Base-by-base conservation (phyloP, 2,113 vertebrate species). In the Todiramphus saurophagus region DNA sequence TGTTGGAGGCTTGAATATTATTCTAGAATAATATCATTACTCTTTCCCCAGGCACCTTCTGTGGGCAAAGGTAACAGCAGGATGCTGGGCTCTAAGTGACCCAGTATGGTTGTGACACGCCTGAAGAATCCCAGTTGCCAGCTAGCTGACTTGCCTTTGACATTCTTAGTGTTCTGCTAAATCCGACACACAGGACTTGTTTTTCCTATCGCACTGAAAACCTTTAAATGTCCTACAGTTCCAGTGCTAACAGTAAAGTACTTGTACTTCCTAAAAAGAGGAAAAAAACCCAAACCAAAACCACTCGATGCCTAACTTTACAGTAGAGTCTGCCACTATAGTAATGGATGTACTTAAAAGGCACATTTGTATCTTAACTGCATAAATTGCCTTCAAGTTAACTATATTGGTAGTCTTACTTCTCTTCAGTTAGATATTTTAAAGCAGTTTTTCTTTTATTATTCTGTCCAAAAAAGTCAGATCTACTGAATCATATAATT, bases 81-180 rank as follows among this genome's bases (percentile, higher is more conserved):
- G 86, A 46, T 75, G 48, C 58, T 72, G 66, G 33, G 60, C 69
- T 82, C 2, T 25, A 31, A 43, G 66, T 75, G 62, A 59, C 46
- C 60, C 46, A 19, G 41, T 27, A 12, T 0, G 0, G 14, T 27
- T 1, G 50, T n/a, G 4, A 44, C 3, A 2, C 53, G 67, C 55
- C 35, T 79, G 75, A 75, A 33, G 70, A 79, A 43, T 91, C 58
- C 66, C 62, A 85, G 33, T 81, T 85, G 60, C 68, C 74, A 93
- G 70, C 35, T 93, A 35, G 28, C 41, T 85, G 53, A 39, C 66
- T 91, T 89, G 59, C 51, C 90, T 75, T 73, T n/a, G 70, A 64
- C 30, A n/a, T 83, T 79, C 43, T 50, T 11, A 76, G 48, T 43
- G 44, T 64, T 76, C 30, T 73, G 43, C 58, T 93, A 48, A 85